Percentiles rank a stretch among this genome's conserved stretches.
These are phyloP conservation scores for Rhyacichthys aspro DNA, from an alignment of 2,797 vertebrate genomes.

Conservation along the genomic window DNA sequence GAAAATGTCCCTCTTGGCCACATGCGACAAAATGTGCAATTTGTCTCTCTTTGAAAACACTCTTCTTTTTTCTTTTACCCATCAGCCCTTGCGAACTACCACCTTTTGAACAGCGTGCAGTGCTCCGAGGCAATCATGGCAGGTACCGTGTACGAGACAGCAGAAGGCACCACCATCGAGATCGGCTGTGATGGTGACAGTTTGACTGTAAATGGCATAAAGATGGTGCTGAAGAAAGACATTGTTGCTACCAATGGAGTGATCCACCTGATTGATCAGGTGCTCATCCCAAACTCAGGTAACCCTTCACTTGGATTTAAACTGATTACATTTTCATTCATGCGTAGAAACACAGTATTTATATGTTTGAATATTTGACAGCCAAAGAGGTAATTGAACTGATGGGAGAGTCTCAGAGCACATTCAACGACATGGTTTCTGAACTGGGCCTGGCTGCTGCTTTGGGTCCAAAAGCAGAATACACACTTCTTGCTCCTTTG, in stretches of 20 bases:
- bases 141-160: slow-evolving; percentile 88
- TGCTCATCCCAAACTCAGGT: slow-evolving; percentile 97
- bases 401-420: slow-evolving; percentile 85
- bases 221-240: slow-evolving; percentile 95
- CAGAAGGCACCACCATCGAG: slow-evolving; percentile 91
- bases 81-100: slow-evolving; percentile 92
- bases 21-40: not conserved
- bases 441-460: slow-evolving; percentile 86
- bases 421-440: slow-evolving; percentile 88
- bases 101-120: slow-evolving; percentile 90
- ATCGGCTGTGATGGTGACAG: slow-evolving; percentile 95
- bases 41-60: not conserved
- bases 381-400: slow-evolving; percentile 95
- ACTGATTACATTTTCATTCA: not conserved
- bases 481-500: slow-evolving; percentile 91
- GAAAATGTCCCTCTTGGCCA: not conserved
- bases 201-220: slow-evolving; percentile 92
- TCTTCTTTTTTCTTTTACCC: slow-evolving; percentile 11
- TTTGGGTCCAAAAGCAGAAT: slow-evolving; percentile 85
- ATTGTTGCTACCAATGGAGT: slow-evolving; percentile 95
- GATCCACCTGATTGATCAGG: slow-evolving; percentile 92
- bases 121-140: slow-evolving; percentile 95
- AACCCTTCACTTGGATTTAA: slow-evolving; percentile 44
- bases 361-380: slow-evolving; percentile 44
- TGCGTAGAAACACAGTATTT: not conserved